Base-by-base conservation (phyloP, 2,888 invertebrate genomes). In the Agriopis marginaria region DNA sequence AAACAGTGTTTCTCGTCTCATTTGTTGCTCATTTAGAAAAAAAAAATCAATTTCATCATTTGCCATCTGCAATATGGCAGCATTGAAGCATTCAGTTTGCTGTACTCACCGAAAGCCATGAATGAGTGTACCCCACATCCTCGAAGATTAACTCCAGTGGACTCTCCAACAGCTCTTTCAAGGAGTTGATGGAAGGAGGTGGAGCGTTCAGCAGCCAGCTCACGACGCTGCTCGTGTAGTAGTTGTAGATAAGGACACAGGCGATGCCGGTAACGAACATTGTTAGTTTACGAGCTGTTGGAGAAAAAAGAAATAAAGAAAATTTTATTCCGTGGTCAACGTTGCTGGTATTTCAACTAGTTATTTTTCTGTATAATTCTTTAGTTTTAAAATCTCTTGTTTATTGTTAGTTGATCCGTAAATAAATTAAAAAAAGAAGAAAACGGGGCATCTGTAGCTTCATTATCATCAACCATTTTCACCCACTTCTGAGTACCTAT, bases 201-300 rank as follows among this genome's bases (percentile, higher is more conserved):
- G 93, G 92, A 0, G 91, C 93, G 59, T 89, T 95, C 45, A 95
- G 85, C 6, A 95, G 82, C 82, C 95, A 95, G 61, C 95, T 95
- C 6, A 95, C 95, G 12, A 95, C 94, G 71, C 95, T 95, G 58
- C 95, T 95, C 0, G 95, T 95, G 82, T 95, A 95, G 83, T 95
- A 95, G 79, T 95, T 95, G 83, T 95, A 95, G 4, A 95, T 85
- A 12, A 95, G 81, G 0, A 95, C 81, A 49, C 89, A 90, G 0
- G 85, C 88, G 0, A 89, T 17, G 0, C 93, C 92, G 0, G 91
- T 92, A 5, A 93, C 88, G 0, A 92, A 76, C 1, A 91, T 73
- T 1, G 88, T 85, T 0, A 90, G 65, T 68, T 89, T 87, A 0
- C 90, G 85, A 64, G 89, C 92, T 93, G 75, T 5, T 75, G 32